A percentile compares a stretch with the other conserved stretches of the same genome.
phyloP scores from a whole-genome alignment of 2,797 vertebrate species.

The Megaceryle alcyon region DNA sequence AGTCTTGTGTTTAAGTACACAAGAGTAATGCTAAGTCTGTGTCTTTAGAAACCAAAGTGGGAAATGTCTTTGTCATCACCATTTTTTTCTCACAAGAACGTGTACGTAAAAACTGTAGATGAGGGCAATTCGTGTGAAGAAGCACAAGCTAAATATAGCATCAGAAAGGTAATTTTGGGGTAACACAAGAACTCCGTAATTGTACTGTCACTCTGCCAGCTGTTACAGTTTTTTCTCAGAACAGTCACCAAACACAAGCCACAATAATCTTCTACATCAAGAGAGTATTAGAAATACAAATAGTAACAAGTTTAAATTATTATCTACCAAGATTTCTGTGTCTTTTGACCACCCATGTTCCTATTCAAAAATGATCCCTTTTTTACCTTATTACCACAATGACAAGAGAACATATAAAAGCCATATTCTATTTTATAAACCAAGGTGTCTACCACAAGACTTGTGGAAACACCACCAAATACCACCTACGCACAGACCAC shows the following conservation, averaged over 20 bases:
- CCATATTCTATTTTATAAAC: background rate
- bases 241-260: background rate
- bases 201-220: background rate
- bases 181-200: background rate
- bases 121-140: background rate
- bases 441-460: background rate
- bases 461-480: background rate
- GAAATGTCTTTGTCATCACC: background rate
- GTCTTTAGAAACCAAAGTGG: background rate
- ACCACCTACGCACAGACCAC: background rate
- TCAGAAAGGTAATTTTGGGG: background rate
- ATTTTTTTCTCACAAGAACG: background rate
- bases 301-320: background rate
- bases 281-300: conserved; percentile 33
- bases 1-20: background rate
- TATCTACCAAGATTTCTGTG: background rate
- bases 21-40: background rate
- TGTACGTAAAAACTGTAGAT: background rate
- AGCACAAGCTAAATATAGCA: background rate
- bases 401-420: background rate
- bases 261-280: background rate
- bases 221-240: conserved; percentile 15
- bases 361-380: background rate
- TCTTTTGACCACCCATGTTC: background rate
- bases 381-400: background rate